phyloP scores from a whole-genome alignment of 53 echinoderm and acorn worm species.

The Arbacia lixula region DNA sequence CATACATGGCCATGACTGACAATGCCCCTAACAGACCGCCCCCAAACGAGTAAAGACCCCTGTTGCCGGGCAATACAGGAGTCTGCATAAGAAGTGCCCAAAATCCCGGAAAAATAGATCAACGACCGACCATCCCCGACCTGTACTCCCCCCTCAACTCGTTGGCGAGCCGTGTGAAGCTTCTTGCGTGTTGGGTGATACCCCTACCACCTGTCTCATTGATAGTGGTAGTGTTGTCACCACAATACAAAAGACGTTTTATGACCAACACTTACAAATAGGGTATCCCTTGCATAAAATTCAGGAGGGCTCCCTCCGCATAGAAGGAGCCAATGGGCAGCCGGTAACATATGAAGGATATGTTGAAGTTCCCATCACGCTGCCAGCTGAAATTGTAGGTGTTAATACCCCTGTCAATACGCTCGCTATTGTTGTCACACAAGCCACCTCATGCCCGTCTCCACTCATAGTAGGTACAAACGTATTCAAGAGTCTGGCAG shows the following conservation, averaged over 20 bases:
- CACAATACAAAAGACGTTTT: constrained; percentile 6
- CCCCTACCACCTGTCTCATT: not conserved
- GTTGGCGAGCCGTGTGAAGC: constrained; percentile 29
- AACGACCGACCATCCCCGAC: not conserved
- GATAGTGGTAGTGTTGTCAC: constrained; percentile 22
- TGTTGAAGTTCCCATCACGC: not conserved
- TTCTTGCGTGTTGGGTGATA: not conserved
- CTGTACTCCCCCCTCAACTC: not conserved
- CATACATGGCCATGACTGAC: constrained; percentile 3
- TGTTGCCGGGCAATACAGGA: not conserved
- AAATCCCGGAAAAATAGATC: not conserved
- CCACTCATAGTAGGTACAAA: not conserved
- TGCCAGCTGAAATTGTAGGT: not conserved
- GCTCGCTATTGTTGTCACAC: not conserved
- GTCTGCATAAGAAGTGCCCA: constrained; percentile 1
- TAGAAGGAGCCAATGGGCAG: constrained; percentile 15
- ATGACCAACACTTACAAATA: not conserved
- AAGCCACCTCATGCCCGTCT: not conserved
- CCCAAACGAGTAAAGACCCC: constrained; percentile 47
- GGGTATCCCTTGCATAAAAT: not conserved
- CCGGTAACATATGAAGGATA: constrained; percentile 4
- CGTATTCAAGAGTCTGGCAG: too few species aligned
- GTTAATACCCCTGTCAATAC: not conserved
- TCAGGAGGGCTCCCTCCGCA: not conserved
- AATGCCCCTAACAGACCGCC: too few species aligned